Percentiles rank a stretch among this genome's conserved stretches.
These are phyloP conservation scores for Electrona antarctica DNA, from an alignment of 2,113 vertebrate genomes.

Conservation along the genomic window DNA sequence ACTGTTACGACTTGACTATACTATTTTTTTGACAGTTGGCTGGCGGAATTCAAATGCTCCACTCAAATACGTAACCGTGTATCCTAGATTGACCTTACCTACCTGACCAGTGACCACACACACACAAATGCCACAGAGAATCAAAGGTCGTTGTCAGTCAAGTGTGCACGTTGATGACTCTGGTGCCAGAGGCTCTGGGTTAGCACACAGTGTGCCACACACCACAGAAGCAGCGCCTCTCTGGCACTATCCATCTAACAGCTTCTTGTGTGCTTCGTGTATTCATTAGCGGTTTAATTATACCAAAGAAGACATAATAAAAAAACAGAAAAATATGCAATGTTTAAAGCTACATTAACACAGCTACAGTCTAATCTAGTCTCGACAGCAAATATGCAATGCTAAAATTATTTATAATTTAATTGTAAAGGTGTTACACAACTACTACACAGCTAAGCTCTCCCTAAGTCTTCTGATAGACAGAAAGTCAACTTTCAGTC, in stretches of 20 bases:
- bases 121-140: conserved; percentile 15
- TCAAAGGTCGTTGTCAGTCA: conserved; percentile 32
- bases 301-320: too few relatives aligned
- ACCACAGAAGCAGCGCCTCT: conserved; percentile 12
- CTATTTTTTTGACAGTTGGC: not conserved
- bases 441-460: too few relatives aligned
- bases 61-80: not conserved
- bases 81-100: not conserved
- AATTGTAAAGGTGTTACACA: too few relatives aligned
- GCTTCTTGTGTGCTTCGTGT: conserved; percentile 45
- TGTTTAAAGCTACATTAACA: too few relatives aligned
- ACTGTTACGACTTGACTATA: not conserved
- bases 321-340: too few relatives aligned
- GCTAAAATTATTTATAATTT: too few relatives aligned
- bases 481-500: too few relatives aligned
- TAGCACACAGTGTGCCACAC: not conserved
- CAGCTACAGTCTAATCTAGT: too few relatives aligned
- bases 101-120: not conserved
- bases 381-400: too few relatives aligned
- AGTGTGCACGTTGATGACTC: conserved; percentile 26
- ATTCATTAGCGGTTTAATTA: not conserved
- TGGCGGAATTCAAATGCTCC: not conserved
- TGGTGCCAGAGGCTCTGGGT: conserved; percentile 16
- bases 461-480: too few relatives aligned
- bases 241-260: conserved; percentile 17